A percentile compares a stretch with the other conserved stretches of the same genome.
Evolutionary conservation across 2,888 invertebrate species (phyloP).

Genomic region (Strigamia transsilvanica): DNA sequence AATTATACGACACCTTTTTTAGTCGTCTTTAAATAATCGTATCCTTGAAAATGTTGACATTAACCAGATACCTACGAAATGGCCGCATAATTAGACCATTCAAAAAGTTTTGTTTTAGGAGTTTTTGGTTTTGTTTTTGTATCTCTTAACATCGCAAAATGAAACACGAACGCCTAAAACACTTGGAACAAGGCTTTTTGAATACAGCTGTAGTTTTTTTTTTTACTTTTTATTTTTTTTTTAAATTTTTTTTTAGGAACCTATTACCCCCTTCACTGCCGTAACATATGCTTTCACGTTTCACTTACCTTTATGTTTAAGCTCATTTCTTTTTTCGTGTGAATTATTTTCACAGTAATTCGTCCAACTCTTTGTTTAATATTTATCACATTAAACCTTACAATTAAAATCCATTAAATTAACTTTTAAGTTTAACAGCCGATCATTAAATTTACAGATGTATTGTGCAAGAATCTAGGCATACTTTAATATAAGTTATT

Average conservation of each 20-base stretch:
- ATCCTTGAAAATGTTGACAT: constrained; percentile 23
- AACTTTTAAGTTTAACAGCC: background rate
- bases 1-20: constrained; percentile 10
- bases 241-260: background rate
- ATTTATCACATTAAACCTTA: background rate
- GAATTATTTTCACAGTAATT: background rate
- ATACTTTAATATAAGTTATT: background rate
- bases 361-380: background rate
- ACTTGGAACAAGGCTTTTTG: too few relatives aligned
- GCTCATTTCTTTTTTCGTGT: background rate
- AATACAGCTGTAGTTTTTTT: too few relatives aligned
- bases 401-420: background rate
- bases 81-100: background rate
- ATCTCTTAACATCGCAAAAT: too few relatives aligned
- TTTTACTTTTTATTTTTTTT: background rate
- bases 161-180: too few relatives aligned
- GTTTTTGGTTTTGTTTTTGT: too few relatives aligned
- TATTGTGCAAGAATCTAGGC: background rate
- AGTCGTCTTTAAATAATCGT: background rate
- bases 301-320: constrained; percentile 1
- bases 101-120: too few relatives aligned
- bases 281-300: constrained; percentile 40
- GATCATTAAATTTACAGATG: background rate
- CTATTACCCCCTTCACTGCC: constrained; percentile 40
- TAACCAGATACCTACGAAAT: background rate